Evolutionary conservation across 92 coral and sea anemone species (phyloP), one percentile per base, ranked within the genome.

Genomic region (Parazoanthus darwini): DNA sequence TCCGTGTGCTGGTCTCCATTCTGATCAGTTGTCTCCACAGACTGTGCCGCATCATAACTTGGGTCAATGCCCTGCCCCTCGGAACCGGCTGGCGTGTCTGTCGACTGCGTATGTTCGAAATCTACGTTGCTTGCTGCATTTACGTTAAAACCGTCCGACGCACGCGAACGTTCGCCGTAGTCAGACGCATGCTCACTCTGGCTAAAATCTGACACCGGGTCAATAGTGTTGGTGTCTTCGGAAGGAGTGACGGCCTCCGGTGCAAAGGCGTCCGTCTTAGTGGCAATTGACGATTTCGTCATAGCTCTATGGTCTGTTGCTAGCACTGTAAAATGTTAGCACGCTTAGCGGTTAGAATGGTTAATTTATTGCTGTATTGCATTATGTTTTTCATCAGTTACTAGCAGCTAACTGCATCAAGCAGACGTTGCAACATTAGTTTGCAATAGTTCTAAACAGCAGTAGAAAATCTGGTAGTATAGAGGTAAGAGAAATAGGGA

Each of bases 21-120:
- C 8, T 29, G 78, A 46, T 84, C 87, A 58, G 46, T 84, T 22
- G 87, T 71, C 7, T 84, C 79, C 79, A 84, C 48, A 15, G 87
- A 29, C 25, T 70, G 87, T 26, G 79, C 70, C 8, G 70, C 36
- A 18, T 84, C 87, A 48, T 43, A 84, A 36, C 29, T 3, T 13
- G 87, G 79, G 77, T 84, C 87, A 50, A 84, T 84, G 13, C 87
- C 78, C 79, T 71, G 87, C 66, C 78, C 79, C 35, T 70, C 54
- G 15, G 63, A 35, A n/a, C 7, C 68, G 22, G n/a, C 78, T 26
- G 42, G 38, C 5, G 68, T 44, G 68, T 48, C 29, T 43, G 78
- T 42, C 42, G 56, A 66, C 51, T 71, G 87, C 43, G 79, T 35
- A 46, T 84, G 78, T 66, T 84, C 87, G 51, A 68, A 71, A 84